A percentile compares a stretch with the other conserved stretches of the same genome.
Conservation (phyloP, 2,113 vertebrate genomes). For the Tursiops truncatus region DNA sequence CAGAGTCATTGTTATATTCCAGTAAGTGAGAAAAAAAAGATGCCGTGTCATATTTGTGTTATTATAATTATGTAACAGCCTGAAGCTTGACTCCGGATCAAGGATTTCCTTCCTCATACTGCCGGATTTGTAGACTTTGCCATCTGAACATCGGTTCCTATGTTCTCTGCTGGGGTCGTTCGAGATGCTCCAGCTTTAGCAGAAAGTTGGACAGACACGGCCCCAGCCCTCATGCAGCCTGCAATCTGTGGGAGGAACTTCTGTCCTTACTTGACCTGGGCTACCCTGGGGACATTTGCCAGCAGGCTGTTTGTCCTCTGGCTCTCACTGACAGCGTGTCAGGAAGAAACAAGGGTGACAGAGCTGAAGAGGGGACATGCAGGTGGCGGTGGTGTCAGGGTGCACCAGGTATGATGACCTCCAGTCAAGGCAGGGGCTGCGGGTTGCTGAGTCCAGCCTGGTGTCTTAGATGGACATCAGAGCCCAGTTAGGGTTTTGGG, state of each 20-base stretch:
- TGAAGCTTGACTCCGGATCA: not conserved
- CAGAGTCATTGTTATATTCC: not conserved
- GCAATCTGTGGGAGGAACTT: accelerated
- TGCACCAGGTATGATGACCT: not conserved
- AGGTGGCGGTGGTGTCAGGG: accelerated
- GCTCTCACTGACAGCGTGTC: accelerated
- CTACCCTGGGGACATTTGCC: not conserved
- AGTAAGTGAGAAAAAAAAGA: not conserved
- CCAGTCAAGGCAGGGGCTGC: not conserved
- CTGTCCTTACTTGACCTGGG: not conserved
- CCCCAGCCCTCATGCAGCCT: not conserved
- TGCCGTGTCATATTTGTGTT: not conserved
- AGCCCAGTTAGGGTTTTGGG: not conserved
- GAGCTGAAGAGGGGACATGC: not conserved
- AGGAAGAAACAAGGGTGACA: not conserved
- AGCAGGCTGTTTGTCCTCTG: not conserved
- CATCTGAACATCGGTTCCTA: not conserved
- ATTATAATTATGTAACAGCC: not conserved
- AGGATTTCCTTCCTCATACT: not conserved
- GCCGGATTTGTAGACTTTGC: not conserved
- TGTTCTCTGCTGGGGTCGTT: too few species aligned
- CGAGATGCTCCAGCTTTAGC: not conserved
- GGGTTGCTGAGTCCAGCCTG: not conserved
- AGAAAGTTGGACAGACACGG: not conserved
- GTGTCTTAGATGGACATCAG: not conserved